A percentile compares a stretch with the other conserved stretches of the same genome.
Conservation (phyloP, 2,113 vertebrate species). For the Alectura lathami region DNA sequence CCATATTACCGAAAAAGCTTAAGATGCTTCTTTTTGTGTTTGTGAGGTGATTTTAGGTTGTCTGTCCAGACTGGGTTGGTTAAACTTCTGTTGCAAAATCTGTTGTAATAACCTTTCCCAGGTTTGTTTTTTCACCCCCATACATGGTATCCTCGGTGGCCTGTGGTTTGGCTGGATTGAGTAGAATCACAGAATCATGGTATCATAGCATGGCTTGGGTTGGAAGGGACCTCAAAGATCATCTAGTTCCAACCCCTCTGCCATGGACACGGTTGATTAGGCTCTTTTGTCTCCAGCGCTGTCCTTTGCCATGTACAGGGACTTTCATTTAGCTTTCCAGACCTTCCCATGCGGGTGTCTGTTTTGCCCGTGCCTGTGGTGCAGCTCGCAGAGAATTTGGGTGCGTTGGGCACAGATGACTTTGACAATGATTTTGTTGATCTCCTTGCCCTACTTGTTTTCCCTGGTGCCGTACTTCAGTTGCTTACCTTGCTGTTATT, state of each 20-base stretch:
- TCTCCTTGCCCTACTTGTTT: background rate
- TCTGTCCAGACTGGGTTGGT: background rate
- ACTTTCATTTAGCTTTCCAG: background rate
- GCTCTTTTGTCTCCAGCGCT: background rate
- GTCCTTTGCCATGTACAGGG: background rate
- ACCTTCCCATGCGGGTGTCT: background rate
- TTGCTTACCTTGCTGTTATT: background rate
- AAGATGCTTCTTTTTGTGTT: background rate
- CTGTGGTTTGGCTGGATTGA: too few relatives aligned
- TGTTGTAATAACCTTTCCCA: fast-evolving
- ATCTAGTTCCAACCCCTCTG: too few relatives aligned
- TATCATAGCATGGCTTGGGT: too few relatives aligned
- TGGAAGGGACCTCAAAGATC: too few relatives aligned
- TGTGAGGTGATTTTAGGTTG: background rate
- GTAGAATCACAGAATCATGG: too few relatives aligned
- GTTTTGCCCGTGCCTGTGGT: background rate
- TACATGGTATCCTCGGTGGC: background rate
- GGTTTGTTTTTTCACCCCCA: background rate
- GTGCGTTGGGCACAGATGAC: background rate
- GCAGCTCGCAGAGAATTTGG: background rate
- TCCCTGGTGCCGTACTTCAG: background rate
- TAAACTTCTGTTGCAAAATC: background rate
- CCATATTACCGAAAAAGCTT: background rate
- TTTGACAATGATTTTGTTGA: background rate
- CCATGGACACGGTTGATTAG: too few relatives aligned